Evolutionary conservation across 1,140 invertebrate species (phyloP).

Genomic region (Choristoneura fumiferana): DNA sequence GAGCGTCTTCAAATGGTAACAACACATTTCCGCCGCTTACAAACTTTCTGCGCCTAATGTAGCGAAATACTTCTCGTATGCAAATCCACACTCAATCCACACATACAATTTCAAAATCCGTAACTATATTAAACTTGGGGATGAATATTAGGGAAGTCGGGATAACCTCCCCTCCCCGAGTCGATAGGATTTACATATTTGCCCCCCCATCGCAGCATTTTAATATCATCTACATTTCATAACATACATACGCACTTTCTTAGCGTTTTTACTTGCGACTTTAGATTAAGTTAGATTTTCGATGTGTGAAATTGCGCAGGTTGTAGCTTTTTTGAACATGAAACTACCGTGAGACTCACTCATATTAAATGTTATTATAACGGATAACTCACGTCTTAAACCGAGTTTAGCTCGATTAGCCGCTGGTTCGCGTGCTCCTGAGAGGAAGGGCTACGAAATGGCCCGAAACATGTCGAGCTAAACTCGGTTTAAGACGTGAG

Average conservation of each 20-base stretch:
- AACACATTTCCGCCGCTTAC: constrained; percentile 4
- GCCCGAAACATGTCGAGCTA: no score
- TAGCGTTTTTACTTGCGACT: constrained; percentile 12
- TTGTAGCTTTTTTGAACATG: no score
- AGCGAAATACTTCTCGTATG: constrained; percentile 4
- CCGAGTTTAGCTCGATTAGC: no score
- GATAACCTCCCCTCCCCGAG: not conserved
- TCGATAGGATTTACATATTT: constrained; percentile 18
- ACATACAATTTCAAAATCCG: constrained; percentile 17
- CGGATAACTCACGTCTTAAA: no score
- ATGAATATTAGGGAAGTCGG: constrained; percentile 17
- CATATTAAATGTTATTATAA: no score
- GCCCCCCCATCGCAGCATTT: constrained; percentile 5
- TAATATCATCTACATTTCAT: constrained; percentile 19
- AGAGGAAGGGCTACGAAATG: no score
- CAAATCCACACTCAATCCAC: constrained; percentile 6
- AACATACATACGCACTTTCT: constrained; percentile 12
- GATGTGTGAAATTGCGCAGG: no score
- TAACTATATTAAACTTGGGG: constrained; percentile 16
- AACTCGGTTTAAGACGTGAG: no score
- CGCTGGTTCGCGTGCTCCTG: no score
- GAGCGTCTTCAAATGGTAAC: constrained; percentile 25
- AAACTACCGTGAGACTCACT: no score
- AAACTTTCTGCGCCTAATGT: not conserved
- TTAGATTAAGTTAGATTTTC: not conserved